Evolutionary conservation across 2,113 vertebrate species (phyloP), one percentile per base, ranked within the genome.

Genomic region (Himantopus leucocephalus): DNA sequence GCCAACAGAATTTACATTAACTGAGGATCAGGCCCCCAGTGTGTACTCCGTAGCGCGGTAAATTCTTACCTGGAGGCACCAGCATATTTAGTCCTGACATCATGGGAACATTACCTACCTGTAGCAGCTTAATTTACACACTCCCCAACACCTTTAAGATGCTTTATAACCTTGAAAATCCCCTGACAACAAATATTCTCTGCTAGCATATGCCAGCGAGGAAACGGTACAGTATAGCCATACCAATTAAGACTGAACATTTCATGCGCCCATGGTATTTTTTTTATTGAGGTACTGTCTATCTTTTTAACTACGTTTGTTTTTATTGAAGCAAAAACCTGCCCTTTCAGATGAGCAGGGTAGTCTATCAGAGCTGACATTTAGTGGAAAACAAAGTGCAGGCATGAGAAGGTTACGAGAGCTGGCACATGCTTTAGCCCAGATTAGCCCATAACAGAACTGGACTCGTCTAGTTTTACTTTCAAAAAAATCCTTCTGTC

Each of bases 261-360:
- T 97, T 92, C 95, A 82, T 92, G 94, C 2, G 4, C 66, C 79
- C 18, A 0, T 55, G 84, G 85, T 97, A 97, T 96, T 83, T 85
- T 85, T 98, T 97, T 98, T 98, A 98, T 98, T 98, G 98, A 98
- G 98, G 97, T 97, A 97, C 97, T 97, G 95, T 95, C 95, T 72
- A 94, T 98, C 97, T 95, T 98, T 98, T 98, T 97, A 97, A 95
- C 97, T 95, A 97, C 90, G 92, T 97, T 97, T 98, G 96, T 97
- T 98, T 97, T 98, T 98, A 98, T 87, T 96, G 96, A 97, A 96
- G 96, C 94, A 97, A 97, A 98, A 92, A 56, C 97, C 93, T 97
- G 97, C 96, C 97, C 98, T 98, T 98, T 98, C 92, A 96, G 96
- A 98, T 98, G 98, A 98, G 98, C 98, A 91, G 98, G 97, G 97